Conservation (phyloP, 2,797 vertebrate genomes). For the Darevskia nairensis region DNA sequence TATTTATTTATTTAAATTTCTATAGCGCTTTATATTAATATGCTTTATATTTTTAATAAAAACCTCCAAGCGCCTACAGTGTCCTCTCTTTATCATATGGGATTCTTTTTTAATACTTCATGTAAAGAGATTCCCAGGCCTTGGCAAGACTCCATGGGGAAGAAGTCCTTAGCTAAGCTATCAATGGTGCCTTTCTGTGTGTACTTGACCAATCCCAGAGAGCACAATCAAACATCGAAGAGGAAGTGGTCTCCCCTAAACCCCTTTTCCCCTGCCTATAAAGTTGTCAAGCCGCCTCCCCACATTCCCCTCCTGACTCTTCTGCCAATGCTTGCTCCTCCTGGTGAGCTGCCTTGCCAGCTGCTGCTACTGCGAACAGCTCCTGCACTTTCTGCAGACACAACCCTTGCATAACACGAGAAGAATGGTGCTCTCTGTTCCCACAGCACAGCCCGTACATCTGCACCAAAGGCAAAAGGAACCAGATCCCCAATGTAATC, state of each 20-base stretch:
- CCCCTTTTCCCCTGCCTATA: background rate
- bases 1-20: too few species aligned
- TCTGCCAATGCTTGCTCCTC: background rate
- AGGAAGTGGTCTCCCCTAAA: background rate
- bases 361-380: background rate
- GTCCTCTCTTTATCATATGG: background rate
- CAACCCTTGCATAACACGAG: background rate
- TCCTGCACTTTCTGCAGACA: background rate
- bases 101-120: background rate
- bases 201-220: background rate
- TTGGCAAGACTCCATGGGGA: background rate
- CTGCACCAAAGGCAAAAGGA: background rate
- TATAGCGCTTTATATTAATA: too few species aligned
- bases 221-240: background rate
- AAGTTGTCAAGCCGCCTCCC: accelerated
- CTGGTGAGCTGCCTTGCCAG: background rate
- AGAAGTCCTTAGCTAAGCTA: background rate
- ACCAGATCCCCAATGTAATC: background rate
- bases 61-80: background rate
- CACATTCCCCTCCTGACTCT: background rate
- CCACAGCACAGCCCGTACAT: background rate
- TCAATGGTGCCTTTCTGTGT: background rate
- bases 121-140: background rate
- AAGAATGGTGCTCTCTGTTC: conserved; percentile 34
- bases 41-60: too few species aligned